Evolutionary conservation across 1,140 invertebrate species (phyloP), one percentile per base, ranked within the genome.

Genomic region (Hyposmocoma kahamanoa): DNA sequence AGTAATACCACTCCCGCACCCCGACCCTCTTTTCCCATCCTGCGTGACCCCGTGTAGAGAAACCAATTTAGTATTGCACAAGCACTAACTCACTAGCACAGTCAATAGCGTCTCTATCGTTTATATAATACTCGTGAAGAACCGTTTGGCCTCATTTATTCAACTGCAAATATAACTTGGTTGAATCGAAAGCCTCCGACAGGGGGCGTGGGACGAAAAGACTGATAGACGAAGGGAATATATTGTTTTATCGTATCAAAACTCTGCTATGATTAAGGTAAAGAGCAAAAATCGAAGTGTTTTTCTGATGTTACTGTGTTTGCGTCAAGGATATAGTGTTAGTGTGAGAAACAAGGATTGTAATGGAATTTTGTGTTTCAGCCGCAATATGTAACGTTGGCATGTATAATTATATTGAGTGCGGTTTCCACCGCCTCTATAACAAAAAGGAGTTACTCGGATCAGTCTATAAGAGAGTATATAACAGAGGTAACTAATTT

Each of bases 401-500:
- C 60, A 44, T 70, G 60, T 49, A 58, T 73, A 47, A 53, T 84
- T 61, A 54, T 80, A 53, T 67, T 74, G 24, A 69, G 67, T 62
- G 57, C 59, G 13, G 68, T 72, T 57, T 50, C 70, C 18, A 62
- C 59, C 6, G 71, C 60, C 42, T 52, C 78, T 47, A 80, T 91
- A 30, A 86, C 79, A 4, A 92, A 91, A 74, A 87, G 92, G 63
- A 92, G 91, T 69, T 92, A 92, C 70, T 93, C 91, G 11, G 94
- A 95, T 73, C 91, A 92, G 68, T 93, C 93, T 34, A 90, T 95
- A 5, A 89, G 90, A 65, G 92, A 91, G 71, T 95, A 95, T 72
- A 87, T 94, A 55, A 93, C 93, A 8, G 93, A 95, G 91, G 93
- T 94, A 87, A 72, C 72, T 56, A 44, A 38, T 34, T 11, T 34